Evolutionary conservation across 2,113 vertebrate genomes (phyloP).

Genomic region (Caloenas nicobarica): DNA sequence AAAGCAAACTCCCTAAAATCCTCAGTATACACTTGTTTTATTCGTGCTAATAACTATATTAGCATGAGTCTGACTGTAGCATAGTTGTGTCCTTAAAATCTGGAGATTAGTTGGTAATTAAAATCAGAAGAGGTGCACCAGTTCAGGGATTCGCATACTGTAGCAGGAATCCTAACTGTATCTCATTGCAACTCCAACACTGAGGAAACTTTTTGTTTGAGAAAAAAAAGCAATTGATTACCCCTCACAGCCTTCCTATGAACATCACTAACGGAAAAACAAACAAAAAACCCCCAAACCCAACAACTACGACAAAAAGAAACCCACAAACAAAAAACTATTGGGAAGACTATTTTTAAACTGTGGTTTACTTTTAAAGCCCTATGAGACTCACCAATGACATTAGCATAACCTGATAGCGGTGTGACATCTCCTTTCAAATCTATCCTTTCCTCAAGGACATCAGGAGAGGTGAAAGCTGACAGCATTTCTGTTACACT

Average conservation of each 20-base stretch:
- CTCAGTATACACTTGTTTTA: background rate
- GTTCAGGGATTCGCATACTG: background rate
- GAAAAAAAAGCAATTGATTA: background rate
- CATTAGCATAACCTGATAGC: slow-evolving; percentile 2
- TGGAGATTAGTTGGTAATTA: background rate
- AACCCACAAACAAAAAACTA: background rate
- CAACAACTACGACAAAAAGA: background rate
- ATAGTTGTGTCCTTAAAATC: background rate
- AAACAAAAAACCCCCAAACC: too few relatives aligned
- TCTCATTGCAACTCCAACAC: background rate
- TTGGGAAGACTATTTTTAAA: background rate
- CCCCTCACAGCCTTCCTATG: background rate
- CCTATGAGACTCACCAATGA: background rate
- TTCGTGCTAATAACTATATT: background rate
- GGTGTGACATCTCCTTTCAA: slow-evolving; percentile 2
- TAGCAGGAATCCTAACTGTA: background rate
- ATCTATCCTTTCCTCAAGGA: slow-evolving; percentile 26
- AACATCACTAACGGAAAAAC: background rate
- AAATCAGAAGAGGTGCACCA: background rate
- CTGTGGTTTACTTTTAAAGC: background rate
- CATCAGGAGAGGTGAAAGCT: slow-evolving; percentile 11
- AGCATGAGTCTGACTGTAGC: background rate
- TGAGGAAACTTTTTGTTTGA: background rate
- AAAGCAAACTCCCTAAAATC: background rate
- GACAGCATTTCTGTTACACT: background rate